A percentile compares a stretch with the other conserved stretches of the same genome.
phyloP scores from a whole-genome alignment of 2,888 invertebrate species.

The Mechanitis mazaeus region DNA sequence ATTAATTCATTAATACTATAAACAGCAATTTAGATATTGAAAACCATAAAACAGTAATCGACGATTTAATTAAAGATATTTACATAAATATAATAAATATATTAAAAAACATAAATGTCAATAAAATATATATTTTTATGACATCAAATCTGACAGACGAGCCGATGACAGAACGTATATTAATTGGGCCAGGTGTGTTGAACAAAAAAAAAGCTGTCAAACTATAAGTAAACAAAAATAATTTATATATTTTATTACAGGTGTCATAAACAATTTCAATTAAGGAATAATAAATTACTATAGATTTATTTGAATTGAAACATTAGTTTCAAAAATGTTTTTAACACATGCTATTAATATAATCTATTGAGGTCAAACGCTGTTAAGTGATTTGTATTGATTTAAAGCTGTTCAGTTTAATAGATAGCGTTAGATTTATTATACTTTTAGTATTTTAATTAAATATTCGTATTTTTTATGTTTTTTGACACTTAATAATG shows the following conservation, averaged over 20 bases:
- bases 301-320: not conserved
- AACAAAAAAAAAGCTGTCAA: too few species aligned
- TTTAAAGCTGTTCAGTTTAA: not conserved
- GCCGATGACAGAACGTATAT: too few species aligned
- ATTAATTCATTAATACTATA: too few species aligned
- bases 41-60: too few species aligned
- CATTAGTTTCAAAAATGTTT: constrained; percentile 1
- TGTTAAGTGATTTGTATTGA: constrained; percentile 8
- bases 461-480: not conserved
- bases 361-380: not conserved
- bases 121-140: too few species aligned
- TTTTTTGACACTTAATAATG: not conserved
- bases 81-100: too few species aligned
- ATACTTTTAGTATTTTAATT: not conserved
- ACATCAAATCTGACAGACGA: too few species aligned
- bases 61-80: too few species aligned
- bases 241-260: not conserved
- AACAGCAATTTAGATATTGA: too few species aligned
- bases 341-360: not conserved
- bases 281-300: constrained; percentile 2
- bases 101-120: too few species aligned
- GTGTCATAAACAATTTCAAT: not conserved
- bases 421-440: not conserved
- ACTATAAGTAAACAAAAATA: too few species aligned
- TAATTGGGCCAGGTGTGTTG: too few species aligned